Conservation (phyloP, 1,140 invertebrate species). For the Idris sp. region DNA sequence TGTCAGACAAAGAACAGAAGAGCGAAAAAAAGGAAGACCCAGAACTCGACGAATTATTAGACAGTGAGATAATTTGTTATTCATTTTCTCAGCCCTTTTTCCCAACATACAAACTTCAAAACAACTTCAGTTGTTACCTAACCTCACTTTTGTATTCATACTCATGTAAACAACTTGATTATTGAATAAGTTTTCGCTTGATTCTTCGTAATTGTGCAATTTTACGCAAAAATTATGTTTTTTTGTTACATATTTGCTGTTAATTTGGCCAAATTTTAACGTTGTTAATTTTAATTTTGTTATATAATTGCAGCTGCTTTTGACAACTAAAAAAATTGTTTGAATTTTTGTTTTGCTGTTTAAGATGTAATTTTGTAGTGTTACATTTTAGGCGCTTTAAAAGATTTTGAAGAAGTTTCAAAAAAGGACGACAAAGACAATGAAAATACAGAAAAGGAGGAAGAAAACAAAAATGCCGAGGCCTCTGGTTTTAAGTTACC, state of each 20-base stretch:
- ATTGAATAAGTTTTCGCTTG: no score
- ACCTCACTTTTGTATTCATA: constrained; percentile 14
- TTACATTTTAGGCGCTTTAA: constrained; percentile 74
- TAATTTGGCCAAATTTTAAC: no score
- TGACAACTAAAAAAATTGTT: neutral
- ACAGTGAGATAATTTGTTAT: constrained; percentile 71
- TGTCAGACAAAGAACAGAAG: constrained; percentile 68
- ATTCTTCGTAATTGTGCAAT: no score
- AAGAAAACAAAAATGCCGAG: neutral
- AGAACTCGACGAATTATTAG: constrained; percentile 76
- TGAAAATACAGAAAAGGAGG: constrained; percentile 2
- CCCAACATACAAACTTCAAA: no score
- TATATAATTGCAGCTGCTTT: no score
- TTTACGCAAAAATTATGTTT: no score
- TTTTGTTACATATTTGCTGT: no score
- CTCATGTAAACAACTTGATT: no score
- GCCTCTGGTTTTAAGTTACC: no score
- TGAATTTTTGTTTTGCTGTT: neutral
- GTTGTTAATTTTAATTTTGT: no score
- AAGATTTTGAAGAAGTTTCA: constrained; percentile 76
- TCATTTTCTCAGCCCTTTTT: no score
- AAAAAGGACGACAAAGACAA: constrained; percentile 45
- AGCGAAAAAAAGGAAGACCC: constrained; percentile 65
- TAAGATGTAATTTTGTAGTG: constrained; percentile 1
- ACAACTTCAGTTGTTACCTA: neutral